Percentiles rank a stretch among this genome's conserved stretches.
Conservation (phyloP, 2,888 invertebrate species). For the Leucania comma region DNA sequence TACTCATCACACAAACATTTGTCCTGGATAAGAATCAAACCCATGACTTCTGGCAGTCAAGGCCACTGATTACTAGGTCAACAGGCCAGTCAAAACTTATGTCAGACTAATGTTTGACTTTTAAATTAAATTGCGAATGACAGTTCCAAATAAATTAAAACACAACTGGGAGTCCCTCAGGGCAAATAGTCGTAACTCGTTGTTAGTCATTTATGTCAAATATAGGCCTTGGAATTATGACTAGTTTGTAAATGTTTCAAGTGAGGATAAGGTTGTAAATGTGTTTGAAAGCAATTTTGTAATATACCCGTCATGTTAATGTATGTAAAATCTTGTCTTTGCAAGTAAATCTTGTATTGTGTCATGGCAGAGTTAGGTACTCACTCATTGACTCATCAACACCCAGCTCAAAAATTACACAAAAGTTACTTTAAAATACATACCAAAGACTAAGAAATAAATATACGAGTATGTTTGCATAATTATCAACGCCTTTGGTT, state of each 20-base stretch:
- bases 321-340: not conserved
- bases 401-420: too few relatives aligned
- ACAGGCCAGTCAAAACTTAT: too few relatives aligned
- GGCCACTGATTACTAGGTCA: too few relatives aligned
- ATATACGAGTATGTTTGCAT: too few relatives aligned
- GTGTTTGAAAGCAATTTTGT: constrained; percentile 24
- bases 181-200: constrained; percentile 27
- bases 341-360: constrained; percentile 8
- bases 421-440: too few relatives aligned
- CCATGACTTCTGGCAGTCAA: too few relatives aligned
- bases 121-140: constrained; percentile 24
- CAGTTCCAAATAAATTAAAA: constrained; percentile 37
- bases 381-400: too few relatives aligned
- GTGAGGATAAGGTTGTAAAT: constrained; percentile 7
- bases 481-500: too few relatives aligned
- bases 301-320: not conserved
- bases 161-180: constrained; percentile 7
- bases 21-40: too few relatives aligned
- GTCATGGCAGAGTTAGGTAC: not conserved
- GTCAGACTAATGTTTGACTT: not conserved
- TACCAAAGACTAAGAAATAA: too few relatives aligned
- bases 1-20: too few relatives aligned
- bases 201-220: constrained; percentile 28
- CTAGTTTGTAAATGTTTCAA: constrained; percentile 22
- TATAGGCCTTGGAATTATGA: constrained; percentile 32